These are phyloP conservation scores for Eudasyphora cyanicolor DNA, from an alignment of 2,888 invertebrate genomes.

Conservation along the genomic window DNA sequence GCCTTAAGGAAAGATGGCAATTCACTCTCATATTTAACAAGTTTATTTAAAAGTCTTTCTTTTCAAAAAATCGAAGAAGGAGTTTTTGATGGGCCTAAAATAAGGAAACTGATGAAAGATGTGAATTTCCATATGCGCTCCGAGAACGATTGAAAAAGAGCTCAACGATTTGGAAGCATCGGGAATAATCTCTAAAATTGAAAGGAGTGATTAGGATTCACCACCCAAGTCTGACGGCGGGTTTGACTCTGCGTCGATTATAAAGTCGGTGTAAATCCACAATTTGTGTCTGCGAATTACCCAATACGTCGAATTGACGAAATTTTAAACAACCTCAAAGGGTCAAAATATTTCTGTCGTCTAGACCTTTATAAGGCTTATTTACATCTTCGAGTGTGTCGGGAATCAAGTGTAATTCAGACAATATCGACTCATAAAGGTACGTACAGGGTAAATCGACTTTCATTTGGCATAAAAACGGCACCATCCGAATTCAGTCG, in stretches of 20 bases:
- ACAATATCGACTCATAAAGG: too few species aligned
- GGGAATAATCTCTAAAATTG: conserved; percentile 24
- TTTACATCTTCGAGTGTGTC: conserved; percentile 36
- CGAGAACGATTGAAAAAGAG: conserved; percentile 5
- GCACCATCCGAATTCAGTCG: conserved; percentile 57
- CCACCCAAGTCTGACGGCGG: too few species aligned
- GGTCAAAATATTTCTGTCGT: conserved; percentile 40
- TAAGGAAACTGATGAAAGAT: too few species aligned
- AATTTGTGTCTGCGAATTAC: conserved; percentile 36
- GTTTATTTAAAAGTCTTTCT: too few species aligned
- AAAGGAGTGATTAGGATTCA: conserved; percentile 40
- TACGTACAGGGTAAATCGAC: conserved; percentile 31
- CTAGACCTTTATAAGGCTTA: conserved; percentile 53
- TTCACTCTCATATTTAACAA: too few species aligned
- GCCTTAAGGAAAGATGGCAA: too few species aligned
- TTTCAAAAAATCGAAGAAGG: too few species aligned
- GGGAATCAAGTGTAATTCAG: conserved; percentile 39
- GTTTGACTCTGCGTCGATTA: conserved; percentile 57
- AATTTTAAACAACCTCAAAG: conserved; percentile 41
- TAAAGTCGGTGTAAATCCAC: conserved; percentile 53
- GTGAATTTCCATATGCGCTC: conserved; percentile 43
- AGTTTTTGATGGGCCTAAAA: too few species aligned
- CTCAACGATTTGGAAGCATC: conserved; percentile 22
- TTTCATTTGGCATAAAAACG: conserved; percentile 25
- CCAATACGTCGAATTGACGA: conserved; percentile 48